Conservation (phyloP, 2,888 invertebrate genomes). For the Anarsia innoxiella region DNA sequence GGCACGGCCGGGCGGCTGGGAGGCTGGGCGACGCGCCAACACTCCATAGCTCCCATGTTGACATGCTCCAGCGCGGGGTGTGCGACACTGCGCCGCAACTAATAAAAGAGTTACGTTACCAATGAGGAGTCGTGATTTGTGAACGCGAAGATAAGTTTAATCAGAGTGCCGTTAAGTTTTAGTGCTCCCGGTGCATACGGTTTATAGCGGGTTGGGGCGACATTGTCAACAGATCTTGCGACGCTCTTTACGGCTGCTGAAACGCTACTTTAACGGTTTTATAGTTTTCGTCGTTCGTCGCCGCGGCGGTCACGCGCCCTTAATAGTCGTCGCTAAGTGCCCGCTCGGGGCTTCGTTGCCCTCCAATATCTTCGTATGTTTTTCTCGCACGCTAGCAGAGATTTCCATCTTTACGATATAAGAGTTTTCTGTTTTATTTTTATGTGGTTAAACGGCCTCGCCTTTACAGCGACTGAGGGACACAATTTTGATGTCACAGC, state of each 20-base stretch:
- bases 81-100: slow-evolving; percentile 20
- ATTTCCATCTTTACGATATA: slow-evolving; percentile 69
- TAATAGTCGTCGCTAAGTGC: slow-evolving; percentile 72
- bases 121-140: slow-evolving; percentile 61
- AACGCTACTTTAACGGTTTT: slow-evolving; percentile 75
- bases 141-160: slow-evolving; percentile 67
- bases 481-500: slow-evolving; percentile 2
- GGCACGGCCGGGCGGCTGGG: slow-evolving; percentile 29
- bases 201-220: slow-evolving; percentile 68
- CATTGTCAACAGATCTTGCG: slow-evolving; percentile 75
- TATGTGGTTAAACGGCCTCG: slow-evolving; percentile 17
- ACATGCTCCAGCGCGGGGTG: slow-evolving; percentile 25
- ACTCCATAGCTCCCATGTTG: slow-evolving; percentile 33
- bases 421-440: slow-evolving; percentile 47
- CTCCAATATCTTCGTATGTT: slow-evolving; percentile 58
- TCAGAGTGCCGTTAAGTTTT: slow-evolving; percentile 72
- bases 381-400: slow-evolving; percentile 56
- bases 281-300: slow-evolving; percentile 72
- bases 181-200: slow-evolving; percentile 70
- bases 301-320: slow-evolving; percentile 63
- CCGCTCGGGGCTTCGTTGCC: slow-evolving; percentile 63
- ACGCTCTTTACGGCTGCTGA: slow-evolving; percentile 73
- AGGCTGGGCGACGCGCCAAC: slow-evolving; percentile 40
- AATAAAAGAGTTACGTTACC: slow-evolving; percentile 28
- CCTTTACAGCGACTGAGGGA: slow-evolving; percentile 1